Conservation (phyloP, 1,140 invertebrate genomes). For the Chrysoperla carnea region DNA sequence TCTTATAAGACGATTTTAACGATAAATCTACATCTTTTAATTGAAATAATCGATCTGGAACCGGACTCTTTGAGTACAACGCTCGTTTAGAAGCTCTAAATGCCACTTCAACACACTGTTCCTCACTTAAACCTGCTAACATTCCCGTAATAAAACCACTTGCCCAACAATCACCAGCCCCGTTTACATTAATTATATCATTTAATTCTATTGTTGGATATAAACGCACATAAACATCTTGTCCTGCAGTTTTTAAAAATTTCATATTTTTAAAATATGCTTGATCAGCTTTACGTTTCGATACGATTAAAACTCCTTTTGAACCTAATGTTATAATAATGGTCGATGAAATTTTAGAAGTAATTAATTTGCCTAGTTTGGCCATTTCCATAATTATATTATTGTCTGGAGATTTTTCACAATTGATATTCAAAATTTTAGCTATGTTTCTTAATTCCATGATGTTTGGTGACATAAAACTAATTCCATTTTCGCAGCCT, state of each 20-base stretch:
- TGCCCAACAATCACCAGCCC: constrained; percentile 44
- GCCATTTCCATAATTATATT: too few relatives aligned
- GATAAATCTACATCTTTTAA: too few relatives aligned
- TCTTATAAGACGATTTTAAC: too few relatives aligned
- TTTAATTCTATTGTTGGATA: constrained; percentile 25
- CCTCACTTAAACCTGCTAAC: constrained; percentile 24
- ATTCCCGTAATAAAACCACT: constrained; percentile 36
- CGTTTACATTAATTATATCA: constrained; percentile 37
- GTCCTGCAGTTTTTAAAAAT: constrained; percentile 2
- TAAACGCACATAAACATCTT: constrained; percentile 14
- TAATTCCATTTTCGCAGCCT: constrained; percentile 25
- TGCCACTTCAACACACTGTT: constrained; percentile 29
- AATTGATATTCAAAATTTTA: constrained; percentile 2
- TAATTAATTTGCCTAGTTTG: too few relatives aligned
- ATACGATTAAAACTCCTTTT: constrained; percentile 29
- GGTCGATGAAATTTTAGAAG: constrained; percentile 6
- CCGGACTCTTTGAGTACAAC: constrained; percentile 27
- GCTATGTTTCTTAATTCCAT: constrained; percentile 41
- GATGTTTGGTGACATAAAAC: constrained; percentile 52
- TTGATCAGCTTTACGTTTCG: constrained; percentile 11
- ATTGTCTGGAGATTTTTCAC: constrained; percentile 6
- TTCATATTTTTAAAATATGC: constrained; percentile 4
- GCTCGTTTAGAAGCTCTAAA: constrained; percentile 32
- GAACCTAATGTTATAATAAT: constrained; percentile 36
- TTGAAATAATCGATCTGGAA: constrained; percentile 17